A percentile compares a stretch with the other conserved stretches of the same genome.
Evolutionary conservation across 2,888 invertebrate species (phyloP).

Genomic region (Melanostoma mellinum): DNA sequence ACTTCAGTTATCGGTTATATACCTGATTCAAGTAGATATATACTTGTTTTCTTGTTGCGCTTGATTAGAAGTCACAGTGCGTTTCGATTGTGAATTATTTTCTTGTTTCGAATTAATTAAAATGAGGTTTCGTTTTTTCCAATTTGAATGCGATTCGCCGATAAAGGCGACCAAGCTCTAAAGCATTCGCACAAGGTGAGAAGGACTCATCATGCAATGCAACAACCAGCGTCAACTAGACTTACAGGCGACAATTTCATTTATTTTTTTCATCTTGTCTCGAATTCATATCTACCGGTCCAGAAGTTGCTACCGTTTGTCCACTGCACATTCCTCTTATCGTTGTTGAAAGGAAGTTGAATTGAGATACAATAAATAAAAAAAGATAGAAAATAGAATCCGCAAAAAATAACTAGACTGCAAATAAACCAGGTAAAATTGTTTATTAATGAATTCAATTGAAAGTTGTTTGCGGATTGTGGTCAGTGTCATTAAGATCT

Average conservation of each 20-base stretch:
- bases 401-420: slow-evolving; percentile 52
- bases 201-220: slow-evolving; percentile 67
- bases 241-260: slow-evolving; percentile 61
- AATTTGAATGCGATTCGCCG: slow-evolving; percentile 35
- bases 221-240: slow-evolving; percentile 45
- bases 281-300: slow-evolving; percentile 31
- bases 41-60: slow-evolving; percentile 44
- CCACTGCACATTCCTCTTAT: slow-evolving; percentile 51
- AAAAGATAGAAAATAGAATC: slow-evolving; percentile 14
- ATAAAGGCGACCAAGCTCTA: slow-evolving; percentile 21
- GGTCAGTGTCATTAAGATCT: slow-evolving; percentile 69
- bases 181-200: slow-evolving; percentile 53
- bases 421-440: slow-evolving; percentile 71
- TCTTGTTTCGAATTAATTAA: slow-evolving; percentile 68
- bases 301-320: slow-evolving; percentile 49
- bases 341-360: slow-evolving; percentile 61
- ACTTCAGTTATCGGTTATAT: slow-evolving; percentile 32
- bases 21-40: background rate
- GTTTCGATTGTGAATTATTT: slow-evolving; percentile 62
- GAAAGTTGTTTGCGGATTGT: slow-evolving; percentile 72
- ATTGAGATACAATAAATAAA: slow-evolving; percentile 30
- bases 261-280: slow-evolving; percentile 13
- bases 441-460: slow-evolving; percentile 72
- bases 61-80: slow-evolving; percentile 66
- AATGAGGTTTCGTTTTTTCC: slow-evolving; percentile 45